These are phyloP conservation scores for Aphidius colemani DNA, from an alignment of 2,888 invertebrate species.

Conservation along the genomic window DNA sequence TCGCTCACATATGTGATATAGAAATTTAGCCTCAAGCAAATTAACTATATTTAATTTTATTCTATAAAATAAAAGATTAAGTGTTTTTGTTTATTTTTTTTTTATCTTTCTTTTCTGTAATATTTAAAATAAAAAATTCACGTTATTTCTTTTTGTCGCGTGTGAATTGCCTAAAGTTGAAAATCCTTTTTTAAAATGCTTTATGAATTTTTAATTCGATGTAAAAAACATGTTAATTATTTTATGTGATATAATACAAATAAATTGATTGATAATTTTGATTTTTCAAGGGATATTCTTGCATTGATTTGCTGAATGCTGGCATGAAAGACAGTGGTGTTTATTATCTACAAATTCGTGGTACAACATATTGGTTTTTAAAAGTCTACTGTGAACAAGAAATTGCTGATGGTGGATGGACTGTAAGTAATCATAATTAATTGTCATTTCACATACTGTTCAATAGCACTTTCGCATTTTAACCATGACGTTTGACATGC, in stretches of 20 bases:
- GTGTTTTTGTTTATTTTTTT: background rate
- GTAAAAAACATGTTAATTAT: conserved; percentile 9
- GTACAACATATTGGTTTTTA: conserved; percentile 91
- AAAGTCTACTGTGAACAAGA: conserved; percentile 91
- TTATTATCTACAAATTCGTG: conserved; percentile 87
- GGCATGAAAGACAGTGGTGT: conserved; percentile 88
- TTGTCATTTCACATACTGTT: background rate
- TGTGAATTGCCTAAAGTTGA: conserved; percentile 5
- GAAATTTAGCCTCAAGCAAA: conserved; percentile 35
- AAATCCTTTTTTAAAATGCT: background rate
- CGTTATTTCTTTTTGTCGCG: conserved; percentile 5
- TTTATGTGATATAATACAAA: too few species aligned
- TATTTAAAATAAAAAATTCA: background rate
- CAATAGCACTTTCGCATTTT: background rate
- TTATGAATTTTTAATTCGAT: background rate
- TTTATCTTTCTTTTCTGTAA: conserved; percentile 19
- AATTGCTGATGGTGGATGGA: conserved; percentile 90
- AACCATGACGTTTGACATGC: too few species aligned
- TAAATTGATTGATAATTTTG: background rate
- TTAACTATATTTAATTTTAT: conserved; percentile 13
- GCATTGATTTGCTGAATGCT: conserved; percentile 81
- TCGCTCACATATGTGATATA: conserved; percentile 5
- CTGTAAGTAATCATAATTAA: conserved; percentile 66
- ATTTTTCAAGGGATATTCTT: conserved; percentile 77
- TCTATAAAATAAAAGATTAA: too few species aligned